phyloP scores from a whole-genome alignment of 2,888 invertebrate genomes.

The Hoplodrina ambigua region DNA sequence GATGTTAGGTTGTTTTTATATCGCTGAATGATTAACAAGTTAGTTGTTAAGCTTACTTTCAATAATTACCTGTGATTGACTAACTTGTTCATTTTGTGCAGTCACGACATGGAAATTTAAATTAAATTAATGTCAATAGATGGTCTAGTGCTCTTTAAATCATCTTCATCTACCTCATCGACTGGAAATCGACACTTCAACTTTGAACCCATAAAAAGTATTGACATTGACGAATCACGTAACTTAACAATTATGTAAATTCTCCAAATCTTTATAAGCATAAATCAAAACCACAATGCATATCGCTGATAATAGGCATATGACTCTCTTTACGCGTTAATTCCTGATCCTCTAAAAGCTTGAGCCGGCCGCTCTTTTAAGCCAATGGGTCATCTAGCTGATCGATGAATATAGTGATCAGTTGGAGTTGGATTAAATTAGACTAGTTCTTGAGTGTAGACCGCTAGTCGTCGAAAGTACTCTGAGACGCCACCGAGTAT shows the following conservation, averaged over 20 bases:
- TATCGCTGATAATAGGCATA: background rate
- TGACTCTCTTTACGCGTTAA: background rate
- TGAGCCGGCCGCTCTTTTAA: background rate
- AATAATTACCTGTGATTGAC: slow-evolving; percentile 4
- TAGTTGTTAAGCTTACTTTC: background rate
- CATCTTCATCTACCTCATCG: background rate
- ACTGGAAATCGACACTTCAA: background rate
- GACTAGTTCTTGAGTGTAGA: background rate
- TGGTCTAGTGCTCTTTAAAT: background rate
- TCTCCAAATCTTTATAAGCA: background rate
- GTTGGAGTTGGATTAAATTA: background rate
- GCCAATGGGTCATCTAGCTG: background rate
- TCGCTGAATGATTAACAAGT: slow-evolving; percentile 14
- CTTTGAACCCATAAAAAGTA: background rate
- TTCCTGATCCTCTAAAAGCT: background rate
- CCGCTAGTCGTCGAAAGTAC: background rate
- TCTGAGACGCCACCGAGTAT: background rate
- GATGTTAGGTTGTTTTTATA: slow-evolving; percentile 10
- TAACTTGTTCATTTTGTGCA: background rate
- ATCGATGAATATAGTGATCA: background rate
- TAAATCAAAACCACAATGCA: background rate
- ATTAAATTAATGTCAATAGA: background rate
- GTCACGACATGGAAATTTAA: background rate
- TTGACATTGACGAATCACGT: background rate
- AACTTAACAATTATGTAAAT: background rate